Base-by-base conservation (phyloP, 2,113 vertebrate species). In the Geococcyx californianus region DNA sequence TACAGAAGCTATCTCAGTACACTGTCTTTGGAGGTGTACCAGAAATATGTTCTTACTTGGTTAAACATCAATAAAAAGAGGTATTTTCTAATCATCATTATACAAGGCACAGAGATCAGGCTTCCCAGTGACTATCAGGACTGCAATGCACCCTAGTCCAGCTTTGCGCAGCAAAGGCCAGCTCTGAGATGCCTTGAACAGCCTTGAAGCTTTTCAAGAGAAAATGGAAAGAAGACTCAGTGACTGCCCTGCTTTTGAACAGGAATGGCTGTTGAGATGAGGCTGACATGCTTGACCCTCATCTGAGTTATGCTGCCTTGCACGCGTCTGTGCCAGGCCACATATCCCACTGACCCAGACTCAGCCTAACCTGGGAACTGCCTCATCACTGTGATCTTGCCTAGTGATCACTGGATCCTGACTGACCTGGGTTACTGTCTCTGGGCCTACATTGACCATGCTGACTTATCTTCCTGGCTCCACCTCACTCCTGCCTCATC, bases 341-440 rank as follows among this genome's bases (percentile, higher is more conserved):
- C 0, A 0, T 2, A 34, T 3, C 17, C 15, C 72, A 63, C 4
- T 4, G 44, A 47, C 15, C 31, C 86, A 36, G 31, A 42, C 20
- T 28, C 13, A 42, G 54, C 16, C 7, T 8, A 80, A 23, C 45
- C 26, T 8, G 26, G n/a, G 25, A 81, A 29, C 42, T 51, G n/a
- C 24, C 84, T 55, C 36, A 17, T 36, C 36, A 9, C 33, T 42
- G 16, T 4, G 18, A 49, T 44, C 40, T 40, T 7, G 0, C 16
- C 26, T 15, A 42, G 16, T 24, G 13, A 66, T 15, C 47, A 15
- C 67, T 31, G 23, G 24, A 17, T 11, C 42, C 28, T 3, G 20
- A 10, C 33, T 92, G 66, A 79, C 16, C 5, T 3, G 4, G 17
- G 44, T 19, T 52, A 38, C 67, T 42, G 23, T 8, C 23, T 38